Evolutionary conservation across 2,888 invertebrate species (phyloP).

Genomic region (Nymphalis polychloros): DNA sequence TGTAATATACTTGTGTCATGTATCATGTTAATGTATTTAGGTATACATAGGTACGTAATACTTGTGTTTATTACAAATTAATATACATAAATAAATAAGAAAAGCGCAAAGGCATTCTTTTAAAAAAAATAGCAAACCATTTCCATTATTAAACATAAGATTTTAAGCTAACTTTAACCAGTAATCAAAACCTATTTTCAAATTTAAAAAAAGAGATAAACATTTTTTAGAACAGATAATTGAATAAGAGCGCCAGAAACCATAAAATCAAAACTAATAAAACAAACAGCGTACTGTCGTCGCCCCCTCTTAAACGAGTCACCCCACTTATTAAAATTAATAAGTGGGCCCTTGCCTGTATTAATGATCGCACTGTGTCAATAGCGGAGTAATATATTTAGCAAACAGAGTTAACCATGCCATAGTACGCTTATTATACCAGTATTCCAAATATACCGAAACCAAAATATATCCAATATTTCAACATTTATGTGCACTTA

Average conservation of each 20-base stretch:
- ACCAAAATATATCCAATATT: background rate
- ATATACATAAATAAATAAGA: too few relatives aligned
- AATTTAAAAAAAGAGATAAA: slow-evolving; percentile 7
- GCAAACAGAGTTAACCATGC: slow-evolving; percentile 70
- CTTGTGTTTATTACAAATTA: too few relatives aligned
- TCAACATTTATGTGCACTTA: background rate
- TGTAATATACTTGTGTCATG: too few relatives aligned
- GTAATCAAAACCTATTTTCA: background rate
- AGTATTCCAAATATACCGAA: slow-evolving; percentile 1
- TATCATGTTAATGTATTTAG: too few relatives aligned
- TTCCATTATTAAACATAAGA: too few relatives aligned
- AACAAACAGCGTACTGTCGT: slow-evolving; percentile 66
- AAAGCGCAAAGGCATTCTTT: too few relatives aligned
- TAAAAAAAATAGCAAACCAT: too few relatives aligned
- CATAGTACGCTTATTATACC: slow-evolving; percentile 37
- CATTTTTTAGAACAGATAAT: slow-evolving; percentile 19
- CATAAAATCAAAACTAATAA: slow-evolving; percentile 78
- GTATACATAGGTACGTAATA: too few relatives aligned
- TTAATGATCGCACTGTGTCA: slow-evolving; percentile 80
- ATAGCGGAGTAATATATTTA: slow-evolving; percentile 77
- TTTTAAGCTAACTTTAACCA: too few relatives aligned
- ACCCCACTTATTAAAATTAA: slow-evolving; percentile 81
- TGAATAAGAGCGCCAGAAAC: slow-evolving; percentile 47
- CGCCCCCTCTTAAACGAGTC: slow-evolving; percentile 65
- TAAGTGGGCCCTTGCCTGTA: slow-evolving; percentile 77